Evolutionary conservation across 2,113 vertebrate genomes (phyloP).

Genomic region (Ochotona curzoniae): DNA sequence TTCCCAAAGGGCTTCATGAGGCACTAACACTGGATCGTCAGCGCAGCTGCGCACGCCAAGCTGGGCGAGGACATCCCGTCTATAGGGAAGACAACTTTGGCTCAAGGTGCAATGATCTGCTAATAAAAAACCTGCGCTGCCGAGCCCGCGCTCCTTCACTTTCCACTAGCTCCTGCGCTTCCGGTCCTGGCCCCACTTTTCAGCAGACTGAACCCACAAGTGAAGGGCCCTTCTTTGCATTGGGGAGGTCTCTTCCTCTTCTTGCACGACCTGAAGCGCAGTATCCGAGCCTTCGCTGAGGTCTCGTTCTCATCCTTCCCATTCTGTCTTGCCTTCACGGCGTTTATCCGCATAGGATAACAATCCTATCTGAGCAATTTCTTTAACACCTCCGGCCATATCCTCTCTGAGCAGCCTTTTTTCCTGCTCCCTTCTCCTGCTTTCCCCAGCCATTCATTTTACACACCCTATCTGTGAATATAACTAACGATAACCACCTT

Average conservation of each 20-base stretch:
- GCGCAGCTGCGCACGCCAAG: not conserved
- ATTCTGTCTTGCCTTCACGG: constrained; percentile 18
- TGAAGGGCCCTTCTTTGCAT: not conserved
- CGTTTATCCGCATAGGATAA: not conserved
- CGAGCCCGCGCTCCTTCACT: not conserved
- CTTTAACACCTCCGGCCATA: too few relatives aligned
- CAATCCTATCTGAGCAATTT: too few relatives aligned
- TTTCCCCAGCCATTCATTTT: too few relatives aligned
- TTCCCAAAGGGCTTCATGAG: not conserved
- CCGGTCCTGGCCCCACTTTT: not conserved
- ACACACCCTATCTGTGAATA: too few relatives aligned
- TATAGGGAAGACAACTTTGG: not conserved
- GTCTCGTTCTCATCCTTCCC: not conserved
- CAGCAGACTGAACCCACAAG: not conserved
- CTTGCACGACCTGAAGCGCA: not conserved
- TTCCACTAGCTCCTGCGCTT: not conserved
- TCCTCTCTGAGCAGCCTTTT: too few relatives aligned
- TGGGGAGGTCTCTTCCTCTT: not conserved
- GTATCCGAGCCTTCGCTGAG: not conserved
- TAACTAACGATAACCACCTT: too few relatives aligned
- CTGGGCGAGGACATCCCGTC: not conserved
- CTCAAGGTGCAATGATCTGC: not conserved
- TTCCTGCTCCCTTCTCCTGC: too few relatives aligned
- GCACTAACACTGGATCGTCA: not conserved
- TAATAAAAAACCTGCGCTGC: not conserved